Base-by-base conservation (phyloP, 1,140 invertebrate genomes). In the Lamellibrachia luymesi region DNA sequence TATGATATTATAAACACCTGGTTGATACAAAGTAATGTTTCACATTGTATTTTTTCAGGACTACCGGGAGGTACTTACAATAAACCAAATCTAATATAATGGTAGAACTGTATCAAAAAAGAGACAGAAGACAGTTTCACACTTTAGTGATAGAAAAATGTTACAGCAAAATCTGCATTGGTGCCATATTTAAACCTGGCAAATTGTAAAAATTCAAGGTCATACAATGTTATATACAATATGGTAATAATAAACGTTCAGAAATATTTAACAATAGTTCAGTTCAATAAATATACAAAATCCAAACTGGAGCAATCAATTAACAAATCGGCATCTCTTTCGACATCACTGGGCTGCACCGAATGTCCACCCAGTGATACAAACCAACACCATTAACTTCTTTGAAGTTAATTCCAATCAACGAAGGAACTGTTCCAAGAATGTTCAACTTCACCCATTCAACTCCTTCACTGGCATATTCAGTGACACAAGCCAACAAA, bases 251-350 rank as follows among this genome's bases (percentile, higher is more conserved):
- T 80, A 80, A 80, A 80, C 25, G 13, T 80, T 80, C 64, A 10
- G 64, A 80, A 80, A 22, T 80, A 80, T 80, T 80, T 80, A 80
- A 4, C 64, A 80, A 22, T 80, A 17, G 64, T 80, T 80, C 64
- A 80, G 64, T 80, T 80, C 64, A 80, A 80, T 80, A 80, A 80
- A 80, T 80, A 80, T 80, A 80, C 64, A 80, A 80, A 10, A 80
- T 22, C 64, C 64, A 80, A 80, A 80, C 64, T 80, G 64, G 64
- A 80, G 64, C 64, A 80, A 80, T 80, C 64, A 80, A 80, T 80
- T 80, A 80, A 80, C 13, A 10, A 80, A 8, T 80, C 64, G 4
- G 64, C 17, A 80, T 22, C 64, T 80, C 64, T 38, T 38, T 80
- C 64, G 5, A 80, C 64, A 80, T 80, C 64, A 80, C 64, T 80